phyloP scores from a whole-genome alignment of 37 sponge, comb jelly and placozoan species.

The Spongia lamella region DNA sequence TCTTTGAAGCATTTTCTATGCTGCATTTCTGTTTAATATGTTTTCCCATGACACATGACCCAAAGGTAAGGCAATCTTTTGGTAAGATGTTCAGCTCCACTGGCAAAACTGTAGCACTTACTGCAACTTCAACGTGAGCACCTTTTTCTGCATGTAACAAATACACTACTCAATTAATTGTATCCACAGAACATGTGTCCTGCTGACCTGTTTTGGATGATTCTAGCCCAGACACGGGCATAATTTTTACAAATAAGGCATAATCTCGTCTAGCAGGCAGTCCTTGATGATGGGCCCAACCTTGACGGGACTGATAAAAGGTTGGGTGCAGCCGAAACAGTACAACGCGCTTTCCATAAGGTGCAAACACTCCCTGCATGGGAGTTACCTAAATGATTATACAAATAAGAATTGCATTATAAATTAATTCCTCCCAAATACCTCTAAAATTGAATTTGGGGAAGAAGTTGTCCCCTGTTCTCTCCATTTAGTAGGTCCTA shows the following conservation, averaged over 20 bases:
- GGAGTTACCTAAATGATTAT: slow-evolving; percentile 11
- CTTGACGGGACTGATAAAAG: slow-evolving; percentile 8
- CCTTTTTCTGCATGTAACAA: no score
- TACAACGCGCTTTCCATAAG: slow-evolving; percentile 48
- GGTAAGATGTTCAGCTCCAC: slow-evolving; percentile 30
- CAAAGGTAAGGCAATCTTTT: slow-evolving; percentile 29
- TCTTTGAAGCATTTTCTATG: slow-evolving; percentile 39
- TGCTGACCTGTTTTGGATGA: no score
- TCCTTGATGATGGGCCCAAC: slow-evolving; percentile 54
- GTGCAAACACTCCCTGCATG: slow-evolving; percentile 52
- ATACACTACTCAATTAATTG: no score
- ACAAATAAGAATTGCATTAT: not conserved
- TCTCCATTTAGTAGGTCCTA: slow-evolving; percentile 35
- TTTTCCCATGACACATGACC: slow-evolving; percentile 2
- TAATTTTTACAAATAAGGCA: slow-evolving; percentile 45
- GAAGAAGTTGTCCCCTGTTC: slow-evolving; percentile 27
- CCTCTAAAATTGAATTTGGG: not conserved
- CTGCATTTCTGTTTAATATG: not conserved
- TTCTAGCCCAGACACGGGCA: slow-evolving; percentile 8
- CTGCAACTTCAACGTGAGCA: slow-evolving; percentile 37
- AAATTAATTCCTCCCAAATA: not conserved
- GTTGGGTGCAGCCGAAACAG: slow-evolving; percentile 49
- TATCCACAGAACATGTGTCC: no score
- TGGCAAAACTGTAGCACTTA: slow-evolving; percentile 49
- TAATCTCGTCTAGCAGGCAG: slow-evolving; percentile 53